Evolutionary conservation across 2,888 invertebrate genomes (phyloP), one percentile per base, ranked within the genome.

Genomic region (Diogma glabrata): DNA sequence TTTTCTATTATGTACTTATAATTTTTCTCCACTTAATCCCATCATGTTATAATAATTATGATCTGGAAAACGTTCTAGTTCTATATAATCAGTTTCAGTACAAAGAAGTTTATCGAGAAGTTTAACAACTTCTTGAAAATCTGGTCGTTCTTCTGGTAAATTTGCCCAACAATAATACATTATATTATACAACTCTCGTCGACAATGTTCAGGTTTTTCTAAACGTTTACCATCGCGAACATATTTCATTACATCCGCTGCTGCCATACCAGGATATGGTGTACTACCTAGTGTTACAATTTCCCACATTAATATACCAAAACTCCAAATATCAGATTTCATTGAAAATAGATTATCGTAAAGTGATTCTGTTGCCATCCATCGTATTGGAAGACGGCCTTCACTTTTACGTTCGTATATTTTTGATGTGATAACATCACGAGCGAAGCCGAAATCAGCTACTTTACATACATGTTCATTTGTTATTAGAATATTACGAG

Each of bases 161-260:
- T 85, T 83, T 56, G 89, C 87, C 95, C 95, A 95, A 67, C 94
- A 95, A 66, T 92, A 91, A 66, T 86, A 91, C 93, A 94, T 94
- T 50, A 94, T 87, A 61, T 92, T 90, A 71, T 92, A 93, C 2
- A 93, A 75, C 65, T 94, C 92, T 6, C 93, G 76, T 47, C 91
- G 83, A 67, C 94, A 94, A 63, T 95, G 93, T 60, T 90, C 91
- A 0, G 95, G 94, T 62, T 93, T 91, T 61, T 92, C 91, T 55
- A 95, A 73, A 20, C 94, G 78, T 65, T 88, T 87, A 1, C 94
- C 94, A 59, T 90, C 89, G 47, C 88, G 82, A 2, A 87, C 86
- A 86, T 87, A 84, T 64, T 80, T 79, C 87, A 91, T 89, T 52
- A 91, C 91, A 67, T 94, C 93, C 9, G 84, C 84, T 0, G 93